These are phyloP conservation scores for Drosophila kanekoi DNA, from an alignment of 2,888 invertebrate species.

Conservation along the genomic window DNA sequence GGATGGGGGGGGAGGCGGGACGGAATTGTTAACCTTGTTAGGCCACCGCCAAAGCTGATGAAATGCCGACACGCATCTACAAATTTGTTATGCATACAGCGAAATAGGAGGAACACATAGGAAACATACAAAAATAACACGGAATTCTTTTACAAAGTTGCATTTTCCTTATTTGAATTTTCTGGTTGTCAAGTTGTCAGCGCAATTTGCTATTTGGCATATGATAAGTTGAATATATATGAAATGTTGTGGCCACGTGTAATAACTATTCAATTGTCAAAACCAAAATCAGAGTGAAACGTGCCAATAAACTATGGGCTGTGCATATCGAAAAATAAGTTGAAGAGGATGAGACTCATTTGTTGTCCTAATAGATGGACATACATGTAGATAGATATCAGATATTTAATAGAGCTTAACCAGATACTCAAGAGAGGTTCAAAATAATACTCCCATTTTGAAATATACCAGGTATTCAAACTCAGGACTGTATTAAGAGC, in stretches of 20 bases:
- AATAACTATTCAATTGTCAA: slow-evolving; percentile 18
- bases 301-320: no score
- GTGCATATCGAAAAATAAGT: no score
- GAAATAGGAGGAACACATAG: slow-evolving; percentile 2
- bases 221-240: slow-evolving; percentile 26
- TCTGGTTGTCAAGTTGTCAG: slow-evolving; percentile 52
- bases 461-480: no score
- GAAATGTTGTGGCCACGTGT: slow-evolving; percentile 38
- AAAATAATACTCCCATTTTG: no score
- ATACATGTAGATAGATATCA: no score
- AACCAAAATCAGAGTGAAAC: neutral
- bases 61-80: slow-evolving; percentile 57
- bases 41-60: slow-evolving; percentile 50
- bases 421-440: no score
- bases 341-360: no score
- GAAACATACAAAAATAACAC: slow-evolving; percentile 17
- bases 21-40: slow-evolving; percentile 47
- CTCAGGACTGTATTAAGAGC: no score
- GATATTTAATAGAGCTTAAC: no score
- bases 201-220: slow-evolving; percentile 39
- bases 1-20: neutral
- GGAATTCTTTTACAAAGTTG: slow-evolving; percentile 34
- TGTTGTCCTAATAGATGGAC: no score
- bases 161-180: slow-evolving; percentile 27
- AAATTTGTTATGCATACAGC: slow-evolving; percentile 69